Evolutionary conservation across 2,797 vertebrate species (phyloP), one percentile per base, ranked within the genome.

Genomic region (Prionace glauca): DNA sequence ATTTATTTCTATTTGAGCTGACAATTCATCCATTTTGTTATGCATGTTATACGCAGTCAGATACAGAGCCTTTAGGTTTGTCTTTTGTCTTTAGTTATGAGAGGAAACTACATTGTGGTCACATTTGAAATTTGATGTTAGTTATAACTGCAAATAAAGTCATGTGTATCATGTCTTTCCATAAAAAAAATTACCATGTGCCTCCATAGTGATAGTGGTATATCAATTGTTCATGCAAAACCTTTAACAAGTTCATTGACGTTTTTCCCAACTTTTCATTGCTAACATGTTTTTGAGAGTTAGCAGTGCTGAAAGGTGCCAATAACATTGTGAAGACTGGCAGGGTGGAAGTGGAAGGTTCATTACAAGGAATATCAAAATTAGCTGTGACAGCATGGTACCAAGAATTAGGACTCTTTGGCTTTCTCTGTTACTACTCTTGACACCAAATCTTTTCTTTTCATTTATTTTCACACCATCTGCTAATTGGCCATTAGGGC

Each of bases 401-500:
- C 36, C 36, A 94, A 50, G 67, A 71, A 26, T 69, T 67, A 93
- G n/a, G 92, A 72, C 92, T 26, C 24, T 11, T 45, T 94, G 67
- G 92, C 69, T 94, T 94, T 67, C 36, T 72, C 91, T 93, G 29
- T 45, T 72, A 94, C 67, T 65, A 93, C 91, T 69, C 65, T 93
- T 93, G 91, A 45, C 62, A 41, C 36, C 71, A 36, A 72, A 94
- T 41, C n/a, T 50, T 94, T 94, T 26, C 92, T 72, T 29, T 72
- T 50, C 67, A 71, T 94, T 94, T 94, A 50, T 94, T 94, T 72
- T 94, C 41, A 45, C 24, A 72, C 92, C 92, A 94, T 72, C 24
- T 91, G 88, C 60, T 91, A 91, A 91, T 91, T 91, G 88, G 88
- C 88, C 60, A 91, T 91, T 91, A 91, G 88, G 32, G 88, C 29